Conservation (phyloP, 2,888 invertebrate species). For the Drosophila mulleri region DNA sequence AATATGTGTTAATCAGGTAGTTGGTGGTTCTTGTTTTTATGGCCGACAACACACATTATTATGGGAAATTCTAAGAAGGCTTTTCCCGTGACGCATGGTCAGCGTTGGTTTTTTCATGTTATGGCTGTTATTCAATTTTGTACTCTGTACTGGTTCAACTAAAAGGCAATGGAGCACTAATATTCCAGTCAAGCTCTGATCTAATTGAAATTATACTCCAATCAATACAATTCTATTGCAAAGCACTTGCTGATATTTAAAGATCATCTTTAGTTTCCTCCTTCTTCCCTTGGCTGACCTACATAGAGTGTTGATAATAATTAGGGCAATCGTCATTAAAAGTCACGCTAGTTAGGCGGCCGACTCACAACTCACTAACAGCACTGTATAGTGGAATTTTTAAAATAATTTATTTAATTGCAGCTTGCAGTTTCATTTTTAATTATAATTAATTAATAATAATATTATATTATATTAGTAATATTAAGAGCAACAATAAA, state of each 20-base stretch:
- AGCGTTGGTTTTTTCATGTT: too few species aligned
- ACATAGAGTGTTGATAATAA: not conserved
- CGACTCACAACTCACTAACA: too few species aligned
- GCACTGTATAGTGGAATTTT: too few species aligned
- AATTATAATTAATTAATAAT: not conserved
- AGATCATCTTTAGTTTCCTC: not conserved
- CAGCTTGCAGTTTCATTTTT: not conserved
- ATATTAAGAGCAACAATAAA: not conserved
- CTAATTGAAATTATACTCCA: not conserved
- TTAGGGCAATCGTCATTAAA: too few species aligned
- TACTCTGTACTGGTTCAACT: too few species aligned
- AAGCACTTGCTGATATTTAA: not conserved
- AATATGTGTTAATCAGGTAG: conserved; percentile 64
- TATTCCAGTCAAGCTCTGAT: not conserved
- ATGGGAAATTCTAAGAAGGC: conserved; percentile 43
- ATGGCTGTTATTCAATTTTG: too few species aligned
- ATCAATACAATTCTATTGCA: too few species aligned
- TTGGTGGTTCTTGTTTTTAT: conserved; percentile 62
- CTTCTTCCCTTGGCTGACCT: not conserved
- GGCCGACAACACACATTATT: conserved; percentile 33
- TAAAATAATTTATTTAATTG: not conserved
- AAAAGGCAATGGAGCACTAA: too few species aligned
- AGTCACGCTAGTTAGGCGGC: too few species aligned
- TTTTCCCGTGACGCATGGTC: conserved; percentile 22
- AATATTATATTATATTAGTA: too few species aligned